Evolutionary conservation across 2,113 vertebrate species (phyloP).

Genomic region (Caloenas nicobarica): DNA sequence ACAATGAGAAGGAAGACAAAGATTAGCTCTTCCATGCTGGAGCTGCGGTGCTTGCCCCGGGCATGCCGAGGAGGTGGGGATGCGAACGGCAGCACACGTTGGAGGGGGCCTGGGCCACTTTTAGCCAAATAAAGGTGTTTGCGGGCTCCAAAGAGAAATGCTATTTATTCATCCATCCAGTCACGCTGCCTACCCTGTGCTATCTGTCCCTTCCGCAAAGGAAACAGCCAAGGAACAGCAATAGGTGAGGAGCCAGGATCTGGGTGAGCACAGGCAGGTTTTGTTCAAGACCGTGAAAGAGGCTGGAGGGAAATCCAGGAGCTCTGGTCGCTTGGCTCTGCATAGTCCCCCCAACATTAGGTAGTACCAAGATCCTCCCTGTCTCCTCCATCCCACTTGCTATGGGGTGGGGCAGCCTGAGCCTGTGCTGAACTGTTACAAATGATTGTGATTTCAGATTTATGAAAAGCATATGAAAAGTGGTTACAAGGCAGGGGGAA

Average conservation of each 20-base stretch:
- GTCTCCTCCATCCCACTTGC: fast-evolving
- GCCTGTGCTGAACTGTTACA: not conserved
- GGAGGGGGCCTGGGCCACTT: not conserved
- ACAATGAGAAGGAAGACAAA: not conserved
- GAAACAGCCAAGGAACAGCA: not conserved
- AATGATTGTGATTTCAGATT: not conserved
- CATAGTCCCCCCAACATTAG: fast-evolving
- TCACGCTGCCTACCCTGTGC: fast-evolving
- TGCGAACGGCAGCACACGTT: fast-evolving
- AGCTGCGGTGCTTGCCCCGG: fast-evolving
- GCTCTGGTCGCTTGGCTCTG: not conserved
- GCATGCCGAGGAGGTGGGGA: fast-evolving
- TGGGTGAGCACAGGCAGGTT: not conserved
- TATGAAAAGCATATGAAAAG: not conserved
- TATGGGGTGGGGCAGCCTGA: not conserved
- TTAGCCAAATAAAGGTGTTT: conserved; percentile 38
- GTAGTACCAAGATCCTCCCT: not conserved
- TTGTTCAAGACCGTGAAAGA: not conserved
- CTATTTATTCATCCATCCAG: not conserved
- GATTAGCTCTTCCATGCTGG: not conserved
- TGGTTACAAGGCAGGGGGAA: not conserved
- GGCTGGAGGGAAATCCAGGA: not conserved
- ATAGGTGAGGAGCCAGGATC: not conserved
- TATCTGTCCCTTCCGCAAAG: fast-evolving
- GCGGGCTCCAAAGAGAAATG: not conserved